phyloP scores from a whole-genome alignment of 2,888 invertebrate genomes.

The Pyrocoelia pectoralis region DNA sequence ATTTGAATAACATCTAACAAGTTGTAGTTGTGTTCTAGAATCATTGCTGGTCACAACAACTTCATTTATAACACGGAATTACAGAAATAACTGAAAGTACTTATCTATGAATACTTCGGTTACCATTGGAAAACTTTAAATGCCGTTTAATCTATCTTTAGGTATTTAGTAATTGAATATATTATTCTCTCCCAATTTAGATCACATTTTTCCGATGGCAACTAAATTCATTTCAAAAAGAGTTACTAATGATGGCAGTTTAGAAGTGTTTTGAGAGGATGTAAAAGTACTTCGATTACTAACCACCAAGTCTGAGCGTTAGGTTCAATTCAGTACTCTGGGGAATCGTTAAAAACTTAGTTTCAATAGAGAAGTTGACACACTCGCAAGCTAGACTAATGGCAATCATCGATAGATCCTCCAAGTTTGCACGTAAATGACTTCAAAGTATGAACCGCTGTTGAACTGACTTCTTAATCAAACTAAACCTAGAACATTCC shows the following conservation, averaged over 20 bases:
- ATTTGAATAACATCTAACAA: too few relatives aligned
- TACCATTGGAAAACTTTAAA: too few relatives aligned
- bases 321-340: constrained; percentile 24
- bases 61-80: too few relatives aligned
- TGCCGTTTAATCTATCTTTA: too few relatives aligned
- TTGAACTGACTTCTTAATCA: too few relatives aligned
- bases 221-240: constrained; percentile 22
- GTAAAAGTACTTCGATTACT: constrained; percentile 27
- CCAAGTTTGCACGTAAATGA: neutral
- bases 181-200: neutral
- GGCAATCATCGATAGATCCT: constrained; percentile 19
- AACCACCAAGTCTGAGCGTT: constrained; percentile 16
- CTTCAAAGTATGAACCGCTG: neutral
- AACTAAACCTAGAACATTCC: too few relatives aligned
- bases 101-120: too few relatives aligned
- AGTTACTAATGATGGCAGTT: constrained; percentile 38
- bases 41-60: too few relatives aligned
- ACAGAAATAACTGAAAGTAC: too few relatives aligned
- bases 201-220: neutral
- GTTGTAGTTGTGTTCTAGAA: too few relatives aligned
- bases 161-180: too few relatives aligned
- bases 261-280: constrained; percentile 34
- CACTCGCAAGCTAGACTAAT: constrained; percentile 20
- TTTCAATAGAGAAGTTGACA: constrained; percentile 19
- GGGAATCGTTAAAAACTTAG: constrained; percentile 32